Percentiles rank a stretch among this genome's conserved stretches.
Evolutionary conservation across 2,113 vertebrate genomes (phyloP).

Genomic region (Proterorhinus semilunaris): DNA sequence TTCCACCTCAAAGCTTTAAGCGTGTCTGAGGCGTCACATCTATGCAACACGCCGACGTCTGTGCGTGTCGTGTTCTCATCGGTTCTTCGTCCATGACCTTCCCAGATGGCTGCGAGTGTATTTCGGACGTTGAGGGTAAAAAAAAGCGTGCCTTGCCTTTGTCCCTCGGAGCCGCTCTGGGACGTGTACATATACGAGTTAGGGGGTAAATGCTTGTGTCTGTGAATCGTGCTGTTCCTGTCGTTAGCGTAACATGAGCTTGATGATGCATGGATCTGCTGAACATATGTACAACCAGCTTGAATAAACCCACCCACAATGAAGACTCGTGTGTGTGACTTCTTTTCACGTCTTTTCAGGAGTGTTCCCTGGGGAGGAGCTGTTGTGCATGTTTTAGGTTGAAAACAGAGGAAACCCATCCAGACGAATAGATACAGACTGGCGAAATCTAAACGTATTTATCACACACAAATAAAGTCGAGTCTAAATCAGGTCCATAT

Average conservation of each 20-base stretch:
- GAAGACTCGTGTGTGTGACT: not conserved
- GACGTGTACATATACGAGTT: constrained; percentile 88
- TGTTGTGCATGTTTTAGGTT: too few relatives aligned
- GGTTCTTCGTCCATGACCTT: not conserved
- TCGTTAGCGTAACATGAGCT: constrained; percentile 84
- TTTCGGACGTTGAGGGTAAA: constrained; percentile 62
- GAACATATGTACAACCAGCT: constrained; percentile 64
- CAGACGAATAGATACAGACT: too few relatives aligned
- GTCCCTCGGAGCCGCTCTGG: constrained; percentile 68
- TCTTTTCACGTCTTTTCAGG: too few relatives aligned
- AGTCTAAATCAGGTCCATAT: too few relatives aligned
- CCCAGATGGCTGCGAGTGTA: not conserved
- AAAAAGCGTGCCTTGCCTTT: constrained; percentile 95
- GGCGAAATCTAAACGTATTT: too few relatives aligned
- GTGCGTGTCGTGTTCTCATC: constrained; percentile 40
- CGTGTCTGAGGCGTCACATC: too few relatives aligned
- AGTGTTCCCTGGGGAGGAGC: too few relatives aligned
- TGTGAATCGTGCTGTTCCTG: constrained; percentile 84
- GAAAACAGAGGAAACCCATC: too few relatives aligned
- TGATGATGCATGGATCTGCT: constrained; percentile 88
- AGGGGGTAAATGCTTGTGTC: constrained; percentile 82
- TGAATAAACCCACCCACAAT: constrained; percentile 90
- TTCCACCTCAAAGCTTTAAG: too few relatives aligned
- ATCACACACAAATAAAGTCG: too few relatives aligned
- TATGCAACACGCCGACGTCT: constrained; percentile 88